A percentile compares a stretch with the other conserved stretches of the same genome.
phyloP scores from a whole-genome alignment of 2,888 invertebrate species.

The Xestia ashworthii region DNA sequence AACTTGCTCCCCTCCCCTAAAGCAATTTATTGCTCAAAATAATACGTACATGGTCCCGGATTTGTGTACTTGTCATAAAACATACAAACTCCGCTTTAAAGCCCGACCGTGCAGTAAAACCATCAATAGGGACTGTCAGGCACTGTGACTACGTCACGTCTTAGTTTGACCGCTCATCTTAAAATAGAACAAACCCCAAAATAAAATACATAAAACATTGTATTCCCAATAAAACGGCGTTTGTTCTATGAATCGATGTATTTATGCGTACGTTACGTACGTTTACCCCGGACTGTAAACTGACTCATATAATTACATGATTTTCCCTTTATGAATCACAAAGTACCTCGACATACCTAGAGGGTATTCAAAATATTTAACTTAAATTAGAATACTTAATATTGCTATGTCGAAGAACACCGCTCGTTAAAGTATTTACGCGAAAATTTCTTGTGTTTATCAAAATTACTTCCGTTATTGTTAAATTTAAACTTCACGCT shows the following conservation, averaged over 20 bases:
- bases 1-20: no score
- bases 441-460: not conserved
- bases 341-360: not conserved
- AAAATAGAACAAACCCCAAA: no score
- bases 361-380: not conserved
- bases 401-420: slow-evolving; percentile 4
- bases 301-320: no score
- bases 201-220: no score
- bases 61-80: not conserved
- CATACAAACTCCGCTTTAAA: not conserved
- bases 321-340: not conserved
- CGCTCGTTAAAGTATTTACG: slow-evolving; percentile 5
- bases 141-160: no score
- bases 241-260: no score
- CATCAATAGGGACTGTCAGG: no score
- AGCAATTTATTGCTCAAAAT: slow-evolving; percentile 67
- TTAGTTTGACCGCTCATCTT: no score
- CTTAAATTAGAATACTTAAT: not conserved
- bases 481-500: slow-evolving; percentile 17
- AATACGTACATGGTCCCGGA: slow-evolving; percentile 26
- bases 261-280: no score
- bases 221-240: no score
- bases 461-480: slow-evolving; percentile 25
- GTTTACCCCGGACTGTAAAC: no score
- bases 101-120: not conserved